These are phyloP conservation scores for Rana temporaria DNA, from an alignment of 2,113 vertebrate species.

Conservation along the genomic window DNA sequence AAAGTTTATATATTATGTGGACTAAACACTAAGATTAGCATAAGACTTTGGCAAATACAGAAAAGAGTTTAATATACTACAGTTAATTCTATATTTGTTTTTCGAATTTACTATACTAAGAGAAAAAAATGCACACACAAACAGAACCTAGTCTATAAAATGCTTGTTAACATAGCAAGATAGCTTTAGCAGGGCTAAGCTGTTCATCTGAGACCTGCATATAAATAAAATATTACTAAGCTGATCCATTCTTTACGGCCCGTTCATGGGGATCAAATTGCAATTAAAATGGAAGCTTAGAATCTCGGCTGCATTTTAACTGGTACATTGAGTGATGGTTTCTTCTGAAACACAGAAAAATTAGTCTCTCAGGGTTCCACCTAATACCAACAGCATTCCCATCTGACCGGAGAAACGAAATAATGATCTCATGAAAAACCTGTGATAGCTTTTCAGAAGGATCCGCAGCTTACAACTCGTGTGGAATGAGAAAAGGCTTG, in stretches of 20 bases:
- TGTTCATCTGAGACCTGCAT: slow-evolving; percentile 14
- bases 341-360: slow-evolving; percentile 30
- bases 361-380: slow-evolving; percentile 26
- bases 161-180: slow-evolving; percentile 14
- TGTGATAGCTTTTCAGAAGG: slow-evolving; percentile 35
- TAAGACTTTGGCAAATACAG: background rate
- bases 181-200: slow-evolving; percentile 18
- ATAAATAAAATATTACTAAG: slow-evolving; percentile 23
- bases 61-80: background rate
- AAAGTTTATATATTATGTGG: no score
- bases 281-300: slow-evolving; percentile 54
- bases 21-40: no score
- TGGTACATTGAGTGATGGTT: slow-evolving; percentile 36
- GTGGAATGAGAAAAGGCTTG: slow-evolving; percentile 9
- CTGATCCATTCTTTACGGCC: slow-evolving; percentile 32
- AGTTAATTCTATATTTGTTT: background rate
- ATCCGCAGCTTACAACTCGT: background rate
- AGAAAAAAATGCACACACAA: slow-evolving; percentile 10
- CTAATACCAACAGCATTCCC: slow-evolving; percentile 24
- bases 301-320: slow-evolving; percentile 27
- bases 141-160: background rate
- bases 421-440: slow-evolving; percentile 47
- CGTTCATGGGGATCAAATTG: slow-evolving; percentile 51
- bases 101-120: slow-evolving; percentile 57
- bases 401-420: slow-evolving; percentile 21